phyloP scores from a whole-genome alignment of 2,888 invertebrate species.

The Apomyelois bistriatella region DNA sequence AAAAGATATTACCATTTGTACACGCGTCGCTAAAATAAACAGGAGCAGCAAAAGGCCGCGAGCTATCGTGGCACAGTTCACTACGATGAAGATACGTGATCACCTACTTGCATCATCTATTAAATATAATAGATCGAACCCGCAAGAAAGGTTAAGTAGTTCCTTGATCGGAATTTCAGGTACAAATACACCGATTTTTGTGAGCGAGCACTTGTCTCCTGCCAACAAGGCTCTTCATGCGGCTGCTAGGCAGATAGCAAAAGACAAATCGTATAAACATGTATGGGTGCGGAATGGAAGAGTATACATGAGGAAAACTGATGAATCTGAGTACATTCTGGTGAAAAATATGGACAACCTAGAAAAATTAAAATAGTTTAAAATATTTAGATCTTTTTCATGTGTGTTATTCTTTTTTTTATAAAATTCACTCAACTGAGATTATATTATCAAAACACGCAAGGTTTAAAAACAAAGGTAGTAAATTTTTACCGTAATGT shows the following conservation, averaged over 20 bases:
- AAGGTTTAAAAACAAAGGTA: too few species aligned
- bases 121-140: not conserved
- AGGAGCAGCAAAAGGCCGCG: not conserved
- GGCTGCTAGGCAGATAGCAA: conserved; percentile 16
- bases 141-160: not conserved
- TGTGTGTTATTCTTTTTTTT: too few species aligned
- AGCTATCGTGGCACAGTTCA: too few species aligned
- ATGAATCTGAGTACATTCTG: not conserved
- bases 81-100: not conserved
- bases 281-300: conserved; percentile 18
- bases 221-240: conserved; percentile 23
- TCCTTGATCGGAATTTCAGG: not conserved
- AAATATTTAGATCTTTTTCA: not conserved
- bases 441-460: too few species aligned
- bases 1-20: not conserved
- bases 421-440: too few species aligned
- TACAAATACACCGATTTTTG: conserved; percentile 15
- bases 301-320: not conserved
- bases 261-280: conserved; percentile 18
- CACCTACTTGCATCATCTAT: conserved; percentile 3
- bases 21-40: conserved; percentile 3
- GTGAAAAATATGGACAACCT: not conserved
- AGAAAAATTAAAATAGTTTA: not conserved
- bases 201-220: conserved; percentile 24
- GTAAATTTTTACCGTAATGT: too few species aligned